phyloP scores from a whole-genome alignment of 2,797 vertebrate genomes.

The Potorous gilbertii region DNA sequence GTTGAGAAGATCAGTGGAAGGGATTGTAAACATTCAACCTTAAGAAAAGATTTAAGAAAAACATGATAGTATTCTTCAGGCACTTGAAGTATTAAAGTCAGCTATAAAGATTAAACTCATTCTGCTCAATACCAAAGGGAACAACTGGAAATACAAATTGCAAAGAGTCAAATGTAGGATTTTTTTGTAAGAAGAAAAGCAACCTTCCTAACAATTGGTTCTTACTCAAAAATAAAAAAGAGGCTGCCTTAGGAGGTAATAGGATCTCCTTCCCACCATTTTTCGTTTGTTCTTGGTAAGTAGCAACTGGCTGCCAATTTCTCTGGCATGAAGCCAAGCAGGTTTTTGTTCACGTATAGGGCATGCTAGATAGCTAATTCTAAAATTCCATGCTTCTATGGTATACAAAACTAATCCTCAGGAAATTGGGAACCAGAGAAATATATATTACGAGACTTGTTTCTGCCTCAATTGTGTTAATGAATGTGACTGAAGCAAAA shows the following conservation, averaged over 20 bases:
- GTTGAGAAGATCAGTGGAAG: neutral
- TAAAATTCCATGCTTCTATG: neutral
- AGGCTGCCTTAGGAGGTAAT: neutral
- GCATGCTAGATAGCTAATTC: neutral
- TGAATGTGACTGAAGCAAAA: constrained; percentile 31
- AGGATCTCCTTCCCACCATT: neutral
- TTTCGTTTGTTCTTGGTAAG: too few relatives aligned
- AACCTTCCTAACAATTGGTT: neutral
- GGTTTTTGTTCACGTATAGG: neutral
- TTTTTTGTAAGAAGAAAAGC: neutral
- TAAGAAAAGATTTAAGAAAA: neutral
- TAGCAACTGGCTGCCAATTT: neutral
- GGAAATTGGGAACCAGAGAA: neutral
- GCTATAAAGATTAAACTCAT: neutral
- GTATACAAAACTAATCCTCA: neutral
- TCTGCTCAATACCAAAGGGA: neutral
- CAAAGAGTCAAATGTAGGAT: neutral
- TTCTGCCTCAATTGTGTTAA: neutral
- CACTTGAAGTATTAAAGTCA: neutral
- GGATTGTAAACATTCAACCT: neutral
- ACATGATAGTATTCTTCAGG: neutral
- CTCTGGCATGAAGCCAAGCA: neutral
- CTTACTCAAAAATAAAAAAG: neutral
- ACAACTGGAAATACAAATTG: neutral
- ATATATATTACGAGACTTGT: neutral